Conservation (phyloP, 1,140 invertebrate genomes). For the Calliopsis andreniformis region DNA sequence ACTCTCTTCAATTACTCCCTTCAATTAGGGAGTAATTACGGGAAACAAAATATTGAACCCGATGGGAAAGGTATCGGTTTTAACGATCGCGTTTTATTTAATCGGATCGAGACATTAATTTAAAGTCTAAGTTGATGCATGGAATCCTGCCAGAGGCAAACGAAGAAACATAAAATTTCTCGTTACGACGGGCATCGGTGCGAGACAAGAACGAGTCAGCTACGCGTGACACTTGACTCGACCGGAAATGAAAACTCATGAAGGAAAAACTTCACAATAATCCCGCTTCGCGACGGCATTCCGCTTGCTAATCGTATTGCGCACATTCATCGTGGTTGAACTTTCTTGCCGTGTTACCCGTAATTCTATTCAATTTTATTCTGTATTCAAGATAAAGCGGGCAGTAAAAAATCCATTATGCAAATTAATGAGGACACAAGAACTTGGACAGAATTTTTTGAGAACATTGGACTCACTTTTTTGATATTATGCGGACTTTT, state of each 20-base stretch:
- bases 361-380: background rate
- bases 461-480: no score
- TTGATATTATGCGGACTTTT: no score
- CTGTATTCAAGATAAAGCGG: background rate
- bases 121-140: background rate
- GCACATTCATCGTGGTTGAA: background rate
- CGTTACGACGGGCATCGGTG: background rate
- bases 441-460: no score
- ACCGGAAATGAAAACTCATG: conserved; percentile 18
- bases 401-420: no score
- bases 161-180: background rate
- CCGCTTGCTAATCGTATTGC: conserved; percentile 15
- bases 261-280: conserved; percentile 23
- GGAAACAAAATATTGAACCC: background rate
- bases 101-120: background rate
- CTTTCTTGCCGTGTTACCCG: background rate
- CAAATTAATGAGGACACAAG: no score
- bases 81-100: background rate
- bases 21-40: conserved; percentile 8
- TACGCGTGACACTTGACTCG: background rate
- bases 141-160: background rate
- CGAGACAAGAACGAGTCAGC: background rate
- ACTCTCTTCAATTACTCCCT: background rate
- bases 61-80: background rate
- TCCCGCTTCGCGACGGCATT: conserved; percentile 13